phyloP scores from a whole-genome alignment of 2,797 vertebrate genomes.

The Fringilla coelebs region DNA sequence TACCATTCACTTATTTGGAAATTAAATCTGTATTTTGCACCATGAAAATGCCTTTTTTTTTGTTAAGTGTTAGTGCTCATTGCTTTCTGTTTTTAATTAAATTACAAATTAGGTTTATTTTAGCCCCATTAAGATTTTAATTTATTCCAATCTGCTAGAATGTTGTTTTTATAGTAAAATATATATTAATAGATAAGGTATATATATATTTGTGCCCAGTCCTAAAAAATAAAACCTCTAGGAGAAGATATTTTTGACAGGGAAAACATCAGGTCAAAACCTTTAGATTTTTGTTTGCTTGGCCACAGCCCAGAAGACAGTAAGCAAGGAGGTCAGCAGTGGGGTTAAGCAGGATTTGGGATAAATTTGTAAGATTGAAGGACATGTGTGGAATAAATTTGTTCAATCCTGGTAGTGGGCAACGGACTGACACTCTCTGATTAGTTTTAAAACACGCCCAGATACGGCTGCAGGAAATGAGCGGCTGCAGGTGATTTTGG shows the following conservation, averaged over 20 bases:
- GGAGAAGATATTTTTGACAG: background rate
- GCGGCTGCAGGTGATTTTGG: background rate
- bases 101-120: conserved; percentile 34
- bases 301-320: background rate
- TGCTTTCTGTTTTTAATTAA: conserved; percentile 24
- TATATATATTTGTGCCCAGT: background rate
- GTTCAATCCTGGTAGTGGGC: background rate
- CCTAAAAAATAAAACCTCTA: background rate
- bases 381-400: background rate
- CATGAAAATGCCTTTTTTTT: background rate
- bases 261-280: background rate
- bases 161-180: background rate
- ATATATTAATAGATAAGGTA: background rate
- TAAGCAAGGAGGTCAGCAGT: background rate
- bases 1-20: conserved; percentile 29
- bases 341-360: background rate
- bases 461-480: background rate
- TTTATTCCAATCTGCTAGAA: conserved; percentile 23
- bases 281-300: background rate
- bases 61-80: background rate
- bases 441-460: background rate
- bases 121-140: background rate
- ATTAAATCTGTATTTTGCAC: conserved; percentile 25
- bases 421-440: background rate
- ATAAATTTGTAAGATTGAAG: background rate